Base-by-base conservation (phyloP, 2,888 invertebrate species). In the Limenitis camilla region DNA sequence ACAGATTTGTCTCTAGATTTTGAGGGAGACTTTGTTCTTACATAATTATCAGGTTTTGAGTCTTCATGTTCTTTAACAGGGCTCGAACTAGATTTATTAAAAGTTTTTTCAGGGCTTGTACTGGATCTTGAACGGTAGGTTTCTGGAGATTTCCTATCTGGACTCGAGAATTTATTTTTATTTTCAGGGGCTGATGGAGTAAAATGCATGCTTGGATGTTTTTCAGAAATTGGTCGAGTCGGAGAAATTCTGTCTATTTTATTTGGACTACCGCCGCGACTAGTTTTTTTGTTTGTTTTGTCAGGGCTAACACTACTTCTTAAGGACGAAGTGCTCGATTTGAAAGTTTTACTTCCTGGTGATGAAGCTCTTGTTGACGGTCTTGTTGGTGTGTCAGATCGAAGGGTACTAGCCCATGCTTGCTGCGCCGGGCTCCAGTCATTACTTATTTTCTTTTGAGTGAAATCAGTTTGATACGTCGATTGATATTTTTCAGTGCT, bases 361-460 rank as follows among this genome's bases (percentile, higher is more conserved):
- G 89, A 89, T 0, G 90, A 89, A n/a, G 89, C 88, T 57, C 89
- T 88, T 6, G 83, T 77, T 40, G 88, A 74, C 5, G 81, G 75
- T 4, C 81, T 76, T n/a, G 83, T 78, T 2, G 91, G 91, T 47
- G 91, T 91, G 35, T 91, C 90, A 55, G 92, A 89, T 31, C 94
- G 89, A 42, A 94, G 78, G 5, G 93, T 92, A 52, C 92, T 90
- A 0, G 92, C 94, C 86, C 94, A 94, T 0, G 93, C 93, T 61
- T 93, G 91, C 67, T 94, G 94, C 1, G 92, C 90, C 0, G 93
- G 91, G 68, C 93, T 93, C 64, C 89, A 86, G 50, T 92, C 92
- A 36, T 89, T 89, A 60, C 90, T 91, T 27, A 92, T 89, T 61
- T 83, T 85, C 60, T 88, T 90, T 44, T 84, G 88, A 5, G 82